Evolutionary conservation across 2,888 invertebrate genomes (phyloP).

Genomic region (Cryptus armator): DNA sequence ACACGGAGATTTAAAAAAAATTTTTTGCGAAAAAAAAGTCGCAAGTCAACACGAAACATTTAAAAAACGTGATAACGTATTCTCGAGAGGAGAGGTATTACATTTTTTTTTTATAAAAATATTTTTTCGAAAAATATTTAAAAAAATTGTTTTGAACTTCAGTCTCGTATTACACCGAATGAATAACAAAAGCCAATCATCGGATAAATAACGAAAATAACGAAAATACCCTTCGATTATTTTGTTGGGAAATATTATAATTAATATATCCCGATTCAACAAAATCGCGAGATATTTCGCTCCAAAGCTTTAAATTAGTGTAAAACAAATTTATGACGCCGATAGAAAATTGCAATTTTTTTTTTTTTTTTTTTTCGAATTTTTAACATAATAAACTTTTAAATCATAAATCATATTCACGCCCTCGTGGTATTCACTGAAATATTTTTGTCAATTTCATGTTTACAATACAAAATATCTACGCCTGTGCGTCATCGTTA

Average conservation of each 20-base stretch:
- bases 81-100: too few relatives aligned
- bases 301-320: not conserved
- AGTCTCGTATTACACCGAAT: not conserved
- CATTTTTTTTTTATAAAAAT: too few relatives aligned
- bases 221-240: not conserved
- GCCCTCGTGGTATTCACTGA: not conserved
- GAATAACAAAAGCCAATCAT: not conserved
- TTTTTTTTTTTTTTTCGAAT: not conserved
- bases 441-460: not conserved
- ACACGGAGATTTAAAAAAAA: too few relatives aligned
- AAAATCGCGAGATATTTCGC: not conserved
- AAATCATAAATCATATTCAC: not conserved
- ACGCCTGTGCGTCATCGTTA: slow-evolving; percentile 69
- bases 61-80: too few relatives aligned
- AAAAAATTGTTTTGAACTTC: not conserved
- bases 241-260: not conserved
- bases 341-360: not conserved
- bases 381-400: not conserved
- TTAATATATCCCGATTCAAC: not conserved
- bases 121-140: too few relatives aligned
- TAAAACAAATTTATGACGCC: not conserved
- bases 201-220: not conserved
- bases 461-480: slow-evolving; percentile 28
- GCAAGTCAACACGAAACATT: too few relatives aligned
- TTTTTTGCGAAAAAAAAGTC: too few relatives aligned